Conservation (phyloP, 2,797 vertebrate genomes). For the Myotis planiceps region DNA sequence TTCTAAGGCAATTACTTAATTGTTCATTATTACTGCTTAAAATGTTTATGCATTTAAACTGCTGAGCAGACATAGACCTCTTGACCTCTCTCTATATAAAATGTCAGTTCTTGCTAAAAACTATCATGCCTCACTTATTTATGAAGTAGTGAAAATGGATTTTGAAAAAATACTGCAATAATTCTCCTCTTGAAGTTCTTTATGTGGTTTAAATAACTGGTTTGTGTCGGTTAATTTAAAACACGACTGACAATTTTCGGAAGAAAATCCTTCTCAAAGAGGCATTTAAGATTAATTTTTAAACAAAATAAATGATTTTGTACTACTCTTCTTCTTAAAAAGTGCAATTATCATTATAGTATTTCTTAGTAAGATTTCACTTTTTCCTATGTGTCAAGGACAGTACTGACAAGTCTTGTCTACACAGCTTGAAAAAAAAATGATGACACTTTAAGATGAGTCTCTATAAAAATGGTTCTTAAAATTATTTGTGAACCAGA, state of each 20-base stretch:
- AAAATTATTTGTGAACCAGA: background rate
- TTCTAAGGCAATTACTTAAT: constrained; percentile 19
- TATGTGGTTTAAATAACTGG: background rate
- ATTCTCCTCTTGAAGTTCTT: constrained; percentile 6
- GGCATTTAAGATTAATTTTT: background rate
- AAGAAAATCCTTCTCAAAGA: background rate
- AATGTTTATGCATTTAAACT: background rate
- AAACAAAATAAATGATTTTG: constrained; percentile 10
- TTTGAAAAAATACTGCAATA: background rate
- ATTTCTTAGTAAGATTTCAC: background rate
- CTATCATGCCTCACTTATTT: background rate
- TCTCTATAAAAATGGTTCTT: background rate
- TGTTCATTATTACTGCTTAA: background rate
- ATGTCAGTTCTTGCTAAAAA: constrained; percentile 5
- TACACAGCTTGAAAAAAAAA: background rate
- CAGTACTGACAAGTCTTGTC: background rate
- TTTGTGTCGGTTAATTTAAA: background rate
- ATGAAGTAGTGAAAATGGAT: background rate
- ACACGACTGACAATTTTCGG: background rate
- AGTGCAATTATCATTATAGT: background rate
- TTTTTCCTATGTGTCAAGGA: background rate
- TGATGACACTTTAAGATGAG: background rate
- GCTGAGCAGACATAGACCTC: background rate
- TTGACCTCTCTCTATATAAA: background rate
- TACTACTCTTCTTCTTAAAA: background rate